Evolutionary conservation across 2,113 vertebrate genomes (phyloP).

Genomic region (Brachyhypopomus occidentalis): DNA sequence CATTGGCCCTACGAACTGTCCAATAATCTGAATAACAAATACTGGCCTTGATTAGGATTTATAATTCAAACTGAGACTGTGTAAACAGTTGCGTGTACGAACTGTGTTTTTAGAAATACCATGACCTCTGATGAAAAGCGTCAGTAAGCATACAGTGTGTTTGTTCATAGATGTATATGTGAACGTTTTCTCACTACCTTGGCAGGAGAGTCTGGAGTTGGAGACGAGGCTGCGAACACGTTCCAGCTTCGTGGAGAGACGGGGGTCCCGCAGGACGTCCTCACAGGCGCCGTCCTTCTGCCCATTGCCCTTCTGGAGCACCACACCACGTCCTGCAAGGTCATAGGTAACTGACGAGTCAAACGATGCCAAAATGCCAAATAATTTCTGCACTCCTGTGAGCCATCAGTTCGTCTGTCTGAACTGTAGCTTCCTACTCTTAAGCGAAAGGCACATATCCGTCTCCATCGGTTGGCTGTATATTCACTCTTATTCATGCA

Average conservation of each 20-base stretch:
- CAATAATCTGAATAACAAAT: too few species aligned
- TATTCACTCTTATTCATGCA: neutral
- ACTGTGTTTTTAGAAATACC: too few species aligned
- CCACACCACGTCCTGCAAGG: neutral
- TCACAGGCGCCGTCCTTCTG: neutral
- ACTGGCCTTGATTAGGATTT: too few species aligned
- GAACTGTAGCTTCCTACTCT: neutral
- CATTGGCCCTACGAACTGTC: too few species aligned
- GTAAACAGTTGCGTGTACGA: too few species aligned
- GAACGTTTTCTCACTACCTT: neutral
- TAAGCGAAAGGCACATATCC: neutral
- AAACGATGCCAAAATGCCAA: neutral
- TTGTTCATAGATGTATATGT: neutral
- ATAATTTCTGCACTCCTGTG: neutral
- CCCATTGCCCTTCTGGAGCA: neutral
- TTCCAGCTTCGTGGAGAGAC: neutral
- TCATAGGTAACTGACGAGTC: neutral
- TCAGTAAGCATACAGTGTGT: neutral
- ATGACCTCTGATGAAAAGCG: too few species aligned
- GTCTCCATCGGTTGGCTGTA: neutral
- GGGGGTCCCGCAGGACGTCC: slow-evolving; percentile 6
- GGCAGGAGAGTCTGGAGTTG: neutral
- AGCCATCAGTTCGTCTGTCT: neutral
- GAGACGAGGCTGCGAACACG: neutral
- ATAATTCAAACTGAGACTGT: too few species aligned